A percentile compares a stretch with the other conserved stretches of the same genome.
Evolutionary conservation across 2,888 invertebrate species (phyloP).

Genomic region (Heteromyza rotundicornis): DNA sequence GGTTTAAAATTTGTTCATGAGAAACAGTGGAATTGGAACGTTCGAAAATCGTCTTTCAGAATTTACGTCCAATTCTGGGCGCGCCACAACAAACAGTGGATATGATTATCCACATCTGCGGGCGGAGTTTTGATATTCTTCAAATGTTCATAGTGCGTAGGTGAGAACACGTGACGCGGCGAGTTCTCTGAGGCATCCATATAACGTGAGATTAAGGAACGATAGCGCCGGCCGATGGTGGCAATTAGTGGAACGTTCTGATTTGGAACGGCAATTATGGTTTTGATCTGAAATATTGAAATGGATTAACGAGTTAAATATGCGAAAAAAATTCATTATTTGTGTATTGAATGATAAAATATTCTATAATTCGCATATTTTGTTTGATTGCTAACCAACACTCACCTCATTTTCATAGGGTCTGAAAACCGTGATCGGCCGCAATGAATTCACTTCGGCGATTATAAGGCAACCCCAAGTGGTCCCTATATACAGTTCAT

Average conservation of each 20-base stretch:
- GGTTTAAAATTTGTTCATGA: no score
- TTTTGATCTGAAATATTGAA: slow-evolving; percentile 64
- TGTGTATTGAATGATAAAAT: no score
- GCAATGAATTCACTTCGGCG: slow-evolving; percentile 78
- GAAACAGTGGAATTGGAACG: no score
- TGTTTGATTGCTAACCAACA: no score
- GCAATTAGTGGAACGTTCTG: slow-evolving; percentile 68
- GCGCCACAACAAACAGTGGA: slow-evolving; percentile 59
- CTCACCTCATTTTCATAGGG: slow-evolving; percentile 84
- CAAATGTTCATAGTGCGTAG: slow-evolving; percentile 44
- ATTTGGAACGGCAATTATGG: slow-evolving; percentile 68
- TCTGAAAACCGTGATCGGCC: slow-evolving; percentile 90
- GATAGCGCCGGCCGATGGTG: slow-evolving; percentile 84
- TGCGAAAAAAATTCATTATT: no score
- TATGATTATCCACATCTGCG: slow-evolving; percentile 57
- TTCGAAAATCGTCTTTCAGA: slow-evolving; percentile 15
- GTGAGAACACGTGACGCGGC: slow-evolving; percentile 32
- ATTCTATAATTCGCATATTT: no score
- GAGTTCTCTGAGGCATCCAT: slow-evolving; percentile 63
- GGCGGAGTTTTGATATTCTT: slow-evolving; percentile 40
- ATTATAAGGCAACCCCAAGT: slow-evolving; percentile 94
- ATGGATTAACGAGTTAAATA: background rate
- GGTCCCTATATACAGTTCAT: slow-evolving; percentile 87
- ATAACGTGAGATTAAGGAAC: slow-evolving; percentile 74
- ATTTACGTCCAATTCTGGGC: slow-evolving; percentile 61